phyloP scores from a whole-genome alignment of 2,888 invertebrate genomes.

The Nemapogon koenigi region DNA sequence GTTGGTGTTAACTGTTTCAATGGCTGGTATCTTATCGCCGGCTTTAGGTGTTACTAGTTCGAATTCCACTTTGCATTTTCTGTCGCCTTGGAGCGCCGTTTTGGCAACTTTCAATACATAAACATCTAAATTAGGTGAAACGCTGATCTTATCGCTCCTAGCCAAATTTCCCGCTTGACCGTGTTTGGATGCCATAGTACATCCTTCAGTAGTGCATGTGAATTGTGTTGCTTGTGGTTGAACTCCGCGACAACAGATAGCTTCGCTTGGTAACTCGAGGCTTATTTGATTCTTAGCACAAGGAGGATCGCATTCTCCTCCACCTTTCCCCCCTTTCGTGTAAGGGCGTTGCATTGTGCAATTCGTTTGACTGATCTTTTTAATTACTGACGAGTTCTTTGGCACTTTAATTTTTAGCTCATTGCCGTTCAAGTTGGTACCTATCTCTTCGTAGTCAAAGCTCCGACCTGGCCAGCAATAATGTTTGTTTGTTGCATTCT shows the following conservation, averaged over 20 bases:
- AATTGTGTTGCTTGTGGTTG: slow-evolving; percentile 44
- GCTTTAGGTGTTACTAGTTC: slow-evolving; percentile 73
- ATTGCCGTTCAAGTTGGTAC: slow-evolving; percentile 45
- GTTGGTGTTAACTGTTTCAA: slow-evolving; percentile 29
- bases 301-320: slow-evolving; percentile 35
- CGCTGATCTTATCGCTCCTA: slow-evolving; percentile 28
- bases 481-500: slow-evolving; percentile 7
- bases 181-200: slow-evolving; percentile 36
- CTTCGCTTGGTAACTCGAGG: slow-evolving; percentile 40
- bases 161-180: slow-evolving; percentile 31
- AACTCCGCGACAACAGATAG: slow-evolving; percentile 35
- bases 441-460: slow-evolving; percentile 50
- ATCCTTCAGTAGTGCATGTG: slow-evolving; percentile 53
- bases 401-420: slow-evolving; percentile 56
- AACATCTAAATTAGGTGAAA: slow-evolving; percentile 59
- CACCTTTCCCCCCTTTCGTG: slow-evolving; percentile 18
- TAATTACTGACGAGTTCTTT: slow-evolving; percentile 41
- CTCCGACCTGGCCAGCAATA: slow-evolving; percentile 55
- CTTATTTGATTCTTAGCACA: slow-evolving; percentile 54
- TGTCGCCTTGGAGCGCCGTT: slow-evolving; percentile 68
- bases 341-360: slow-evolving; percentile 45
- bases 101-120: slow-evolving; percentile 73
- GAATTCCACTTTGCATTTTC: slow-evolving; percentile 69
- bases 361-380: slow-evolving; percentile 55
- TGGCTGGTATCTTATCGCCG: slow-evolving; percentile 58